Conservation (phyloP, 1,140 invertebrate genomes). For the Melipona quadrifasciata region DNA sequence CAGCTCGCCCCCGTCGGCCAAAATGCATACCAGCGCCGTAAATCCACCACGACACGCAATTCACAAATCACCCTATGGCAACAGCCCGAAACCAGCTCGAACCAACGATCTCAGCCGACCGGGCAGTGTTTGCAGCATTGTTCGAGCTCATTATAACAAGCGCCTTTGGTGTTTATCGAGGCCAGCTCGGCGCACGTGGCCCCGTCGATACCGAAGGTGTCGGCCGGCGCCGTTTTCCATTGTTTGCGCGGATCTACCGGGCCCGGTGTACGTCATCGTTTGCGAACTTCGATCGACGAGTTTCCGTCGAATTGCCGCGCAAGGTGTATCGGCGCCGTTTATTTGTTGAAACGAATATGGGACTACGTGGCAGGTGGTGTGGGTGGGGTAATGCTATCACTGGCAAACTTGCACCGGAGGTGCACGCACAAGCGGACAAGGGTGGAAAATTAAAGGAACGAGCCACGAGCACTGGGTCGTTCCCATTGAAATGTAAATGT, state of each 20-base stretch:
- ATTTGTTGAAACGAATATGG: background rate
- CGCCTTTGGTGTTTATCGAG: slow-evolving; percentile 42
- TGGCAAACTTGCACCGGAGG: background rate
- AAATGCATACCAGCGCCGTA: background rate
- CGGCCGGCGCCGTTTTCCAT: slow-evolving; percentile 16
- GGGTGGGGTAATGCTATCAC: background rate
- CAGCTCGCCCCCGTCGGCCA: background rate
- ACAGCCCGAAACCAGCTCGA: background rate
- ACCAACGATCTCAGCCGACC: background rate
- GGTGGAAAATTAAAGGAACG: slow-evolving; percentile 18
- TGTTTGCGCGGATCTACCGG: slow-evolving; percentile 16
- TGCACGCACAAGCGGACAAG: background rate
- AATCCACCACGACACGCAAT: background rate
- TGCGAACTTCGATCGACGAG: slow-evolving; percentile 29
- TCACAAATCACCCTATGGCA: background rate
- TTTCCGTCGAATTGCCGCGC: slow-evolving; percentile 32
- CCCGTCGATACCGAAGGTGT: slow-evolving; percentile 19
- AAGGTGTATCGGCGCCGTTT: slow-evolving; percentile 21
- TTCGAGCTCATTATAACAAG: slow-evolving; percentile 15
- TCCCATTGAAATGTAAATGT: slow-evolving; percentile 36
- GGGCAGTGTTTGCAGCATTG: background rate
- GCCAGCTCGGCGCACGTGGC: background rate
- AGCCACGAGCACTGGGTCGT: background rate
- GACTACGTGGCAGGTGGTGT: too few relatives aligned
- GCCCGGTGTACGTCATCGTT: slow-evolving; percentile 27